Base-by-base conservation (phyloP, 1,140 invertebrate species). In the Chrysoperla carnea region DNA sequence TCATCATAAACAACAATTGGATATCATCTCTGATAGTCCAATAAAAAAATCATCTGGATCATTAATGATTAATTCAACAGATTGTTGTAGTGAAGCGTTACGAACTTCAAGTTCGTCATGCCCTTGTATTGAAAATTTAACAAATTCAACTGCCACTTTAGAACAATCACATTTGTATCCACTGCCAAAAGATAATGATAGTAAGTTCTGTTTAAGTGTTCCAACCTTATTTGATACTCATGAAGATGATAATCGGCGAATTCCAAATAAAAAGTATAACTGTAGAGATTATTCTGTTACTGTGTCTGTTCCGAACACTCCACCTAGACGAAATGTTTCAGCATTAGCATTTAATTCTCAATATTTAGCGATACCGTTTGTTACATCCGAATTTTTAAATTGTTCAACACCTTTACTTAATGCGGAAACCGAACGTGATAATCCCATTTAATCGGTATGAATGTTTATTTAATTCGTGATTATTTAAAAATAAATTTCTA, bases 51-150 rank as follows among this genome's bases (percentile, higher is more conserved):
- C 54, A 0, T 52, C 55, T 0, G 50, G 48, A 12, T 56, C 53
- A 7, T 45, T 56, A 6, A 43, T 53, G 8, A 52, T 55, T 42
- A 54, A 50, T 40, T 53, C 53, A 8, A 50, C 54, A 8, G 52
- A 58, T 31, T 55, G 55, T 46, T 68, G 63, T 48, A 63, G 55
- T 43, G 65, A 64, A 38, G 59, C 47, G 5, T 61, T 61, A 46
- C 57, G 60, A 40, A 62, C 64, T 0, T 68, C 69, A 1, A 71
- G 68, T 44, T 70, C 64, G 29, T 75, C 72, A 0, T 75, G 72
- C 48, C 72, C 72, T 0, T 74, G 72, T 51, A 73, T 75, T 4
- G 70, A 75, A 51, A 66, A 72, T 46, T 49, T 70, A 29, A 54
- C 54, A 4, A 60, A 43, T 49, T 62, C 57, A 6, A 55, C 54